Conservation (phyloP, 1,140 invertebrate species). For the Hypothenemus hampei region DNA sequence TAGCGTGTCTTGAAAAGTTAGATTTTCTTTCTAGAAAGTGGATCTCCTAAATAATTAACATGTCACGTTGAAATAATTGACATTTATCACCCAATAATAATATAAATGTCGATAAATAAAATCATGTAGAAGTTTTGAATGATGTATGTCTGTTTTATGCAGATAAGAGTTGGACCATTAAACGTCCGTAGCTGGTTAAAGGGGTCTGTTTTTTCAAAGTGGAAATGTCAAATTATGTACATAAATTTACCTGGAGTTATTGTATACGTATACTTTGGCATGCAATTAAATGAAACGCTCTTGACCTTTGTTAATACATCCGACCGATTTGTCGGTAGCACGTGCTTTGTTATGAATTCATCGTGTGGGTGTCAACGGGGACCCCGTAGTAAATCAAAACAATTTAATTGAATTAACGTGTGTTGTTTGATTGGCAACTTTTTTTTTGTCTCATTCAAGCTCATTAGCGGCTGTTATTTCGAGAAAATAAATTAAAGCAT, state of each 20-base stretch:
- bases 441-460: too few species aligned
- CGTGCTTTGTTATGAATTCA: conserved; percentile 31
- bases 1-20: too few species aligned
- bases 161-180: too few species aligned
- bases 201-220: neutral
- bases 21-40: too few species aligned
- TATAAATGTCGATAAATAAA: too few species aligned
- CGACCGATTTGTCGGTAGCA: conserved; percentile 31
- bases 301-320: conserved; percentile 34
- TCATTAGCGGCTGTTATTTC: neutral
- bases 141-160: too few species aligned
- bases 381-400: conserved; percentile 8
- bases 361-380: conserved; percentile 19
- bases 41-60: too few species aligned
- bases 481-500: neutral
- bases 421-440: conserved; percentile 3
- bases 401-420: conserved; percentile 8
- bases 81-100: too few species aligned
- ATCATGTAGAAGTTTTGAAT: too few species aligned
- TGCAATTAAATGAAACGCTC: conserved; percentile 26
- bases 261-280: conserved; percentile 21
- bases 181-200: too few species aligned
- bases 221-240: conserved; percentile 1
- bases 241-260: conserved; percentile 28
- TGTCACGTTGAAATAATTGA: too few species aligned